Evolutionary conservation across 2,113 vertebrate species (phyloP), one percentile per base, ranked within the genome.

Genomic region (Seriola dumerili): DNA sequence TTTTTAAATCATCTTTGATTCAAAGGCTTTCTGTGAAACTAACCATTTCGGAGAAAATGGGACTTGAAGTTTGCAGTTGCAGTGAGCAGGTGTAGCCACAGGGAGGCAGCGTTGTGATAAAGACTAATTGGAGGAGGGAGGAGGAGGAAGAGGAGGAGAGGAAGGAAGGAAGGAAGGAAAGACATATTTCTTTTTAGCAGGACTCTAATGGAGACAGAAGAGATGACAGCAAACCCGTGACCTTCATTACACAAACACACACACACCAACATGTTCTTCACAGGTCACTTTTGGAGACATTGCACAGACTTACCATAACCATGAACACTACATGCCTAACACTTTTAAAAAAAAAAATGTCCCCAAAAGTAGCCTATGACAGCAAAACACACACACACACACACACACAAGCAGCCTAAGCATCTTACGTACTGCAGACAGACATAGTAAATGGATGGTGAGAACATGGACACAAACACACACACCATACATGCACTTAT

Each of bases 81-180:
- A 92, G 67, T 87, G 59, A 74, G 16, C 25, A 42, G 2, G 12
- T 69, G 21, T 65, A 44, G 21, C 88, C 93, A 92, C 88, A 78
- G 54, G 85, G 86, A 21, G 95, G 91, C 92, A 91, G 87, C 73
- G 46, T 32, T 70, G 76, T 21, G 71, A 63, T 71, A 54, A 55
- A 76, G 13, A 65, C 59, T 23, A 7, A 57, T 6, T 16, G 40
- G 8, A 25, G 14, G n/a, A 54, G 32, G 13, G 29, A 23, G 38
- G 21, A 59, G 58, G 8, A 58, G 19, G 19, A n/a, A 23, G 48
- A 65, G 12, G 57, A 65, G n/a, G 57, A 54, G 21, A 52, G 32
- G 13, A 34, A 32, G 38, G 23, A 64, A 57, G n/a, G 5, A 52
- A 21, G 17, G n/a, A 44, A 54, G 21, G 55, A 21, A 16, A 32